Evolutionary conservation across 1,140 invertebrate genomes (phyloP).

Genomic region (Eciton burchellii): DNA sequence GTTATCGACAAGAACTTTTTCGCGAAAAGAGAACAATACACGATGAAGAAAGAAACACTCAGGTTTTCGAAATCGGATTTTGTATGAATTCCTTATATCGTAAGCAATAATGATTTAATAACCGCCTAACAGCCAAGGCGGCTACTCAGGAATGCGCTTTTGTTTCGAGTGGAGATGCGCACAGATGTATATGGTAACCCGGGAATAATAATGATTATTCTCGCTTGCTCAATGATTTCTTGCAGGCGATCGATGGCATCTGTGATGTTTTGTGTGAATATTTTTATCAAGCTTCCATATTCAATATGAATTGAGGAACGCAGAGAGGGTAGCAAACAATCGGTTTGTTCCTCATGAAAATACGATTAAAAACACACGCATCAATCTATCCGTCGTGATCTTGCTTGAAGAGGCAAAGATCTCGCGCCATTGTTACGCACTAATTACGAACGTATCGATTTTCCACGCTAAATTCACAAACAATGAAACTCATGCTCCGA

Average conservation of each 20-base stretch:
- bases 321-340: no score
- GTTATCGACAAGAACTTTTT: constrained; percentile 26
- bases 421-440: constrained; percentile 23
- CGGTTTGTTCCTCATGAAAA: neutral
- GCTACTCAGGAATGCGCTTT: constrained; percentile 31
- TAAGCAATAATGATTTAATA: constrained; percentile 11
- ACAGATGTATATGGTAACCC: constrained; percentile 28
- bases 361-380: neutral
- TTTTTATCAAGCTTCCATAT: no score
- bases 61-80: constrained; percentile 45
- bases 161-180: constrained; percentile 2
- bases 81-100: constrained; percentile 49
- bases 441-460: constrained; percentile 47
- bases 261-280: constrained; percentile 15
- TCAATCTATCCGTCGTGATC: neutral
- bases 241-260: constrained; percentile 38
- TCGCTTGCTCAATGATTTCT: constrained; percentile 68
- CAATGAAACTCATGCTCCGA: constrained; percentile 37
- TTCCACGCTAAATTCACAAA: constrained; percentile 39
- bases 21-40: constrained; percentile 23
- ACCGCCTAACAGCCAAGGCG: constrained; percentile 12
- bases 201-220: constrained; percentile 71
- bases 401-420: neutral
- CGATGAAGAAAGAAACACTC: neutral
- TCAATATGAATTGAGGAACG: no score